phyloP scores from a whole-genome alignment of 2,888 invertebrate species.

The Oithona nana region DNA sequence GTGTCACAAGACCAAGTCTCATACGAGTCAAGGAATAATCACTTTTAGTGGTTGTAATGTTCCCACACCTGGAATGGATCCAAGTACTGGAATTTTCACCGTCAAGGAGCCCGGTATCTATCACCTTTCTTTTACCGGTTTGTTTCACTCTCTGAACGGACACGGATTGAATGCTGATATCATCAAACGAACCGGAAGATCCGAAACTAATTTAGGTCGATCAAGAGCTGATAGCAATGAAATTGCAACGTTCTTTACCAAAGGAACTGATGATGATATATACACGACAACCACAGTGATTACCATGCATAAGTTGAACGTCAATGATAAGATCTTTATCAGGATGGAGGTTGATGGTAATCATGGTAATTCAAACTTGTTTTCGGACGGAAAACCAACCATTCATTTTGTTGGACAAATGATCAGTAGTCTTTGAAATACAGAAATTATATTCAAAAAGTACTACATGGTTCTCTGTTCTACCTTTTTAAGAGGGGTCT shows the following conservation, averaged over 20 bases:
- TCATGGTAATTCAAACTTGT: conserved; percentile 1
- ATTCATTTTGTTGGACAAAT: conserved; percentile 8
- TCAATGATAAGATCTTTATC: background rate
- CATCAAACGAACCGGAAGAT: background rate
- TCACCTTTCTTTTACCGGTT: conserved; percentile 6
- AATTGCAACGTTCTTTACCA: background rate
- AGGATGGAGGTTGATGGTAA: conserved; percentile 1
- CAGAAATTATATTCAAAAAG: no score
- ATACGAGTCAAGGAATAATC: background rate
- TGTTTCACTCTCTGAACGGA: background rate
- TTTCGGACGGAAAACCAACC: background rate
- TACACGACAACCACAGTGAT: background rate
- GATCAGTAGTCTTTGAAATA: no score
- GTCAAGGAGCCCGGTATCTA: conserved; percentile 4
- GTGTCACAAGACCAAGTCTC: background rate
- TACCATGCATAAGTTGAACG: background rate
- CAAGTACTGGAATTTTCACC: background rate
- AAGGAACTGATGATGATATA: conserved; percentile 3
- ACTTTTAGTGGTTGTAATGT: conserved; percentile 7
- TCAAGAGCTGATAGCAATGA: conserved; percentile 11
- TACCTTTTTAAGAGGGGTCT: no score
- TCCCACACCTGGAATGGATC: conserved; percentile 7
- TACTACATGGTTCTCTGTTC: no score
- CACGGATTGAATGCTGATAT: conserved; percentile 10
- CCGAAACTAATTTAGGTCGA: background rate